These are phyloP conservation scores for Ips typographus DNA, from an alignment of 1,140 invertebrate species.

Conservation along the genomic window DNA sequence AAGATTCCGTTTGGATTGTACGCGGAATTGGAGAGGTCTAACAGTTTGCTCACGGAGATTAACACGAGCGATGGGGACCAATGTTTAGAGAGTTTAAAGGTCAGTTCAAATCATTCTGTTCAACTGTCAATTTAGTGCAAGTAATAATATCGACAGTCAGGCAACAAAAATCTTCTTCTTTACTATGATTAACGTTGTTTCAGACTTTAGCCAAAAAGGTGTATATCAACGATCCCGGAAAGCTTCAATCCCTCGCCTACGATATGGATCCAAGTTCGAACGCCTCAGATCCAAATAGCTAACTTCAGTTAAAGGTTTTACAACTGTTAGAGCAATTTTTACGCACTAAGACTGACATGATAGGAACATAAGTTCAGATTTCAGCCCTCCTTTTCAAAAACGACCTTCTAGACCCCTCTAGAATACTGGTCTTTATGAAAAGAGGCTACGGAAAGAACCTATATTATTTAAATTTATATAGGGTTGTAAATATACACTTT, in stretches of 20 bases:
- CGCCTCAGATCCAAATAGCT: conserved; percentile 22
- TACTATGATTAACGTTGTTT: conserved; percentile 15
- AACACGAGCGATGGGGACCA: conserved; percentile 93
- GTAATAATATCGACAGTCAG: background rate
- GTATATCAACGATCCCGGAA: conserved; percentile 78
- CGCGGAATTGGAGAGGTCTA: conserved; percentile 89
- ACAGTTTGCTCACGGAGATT: conserved; percentile 88
- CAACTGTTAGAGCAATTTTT: conserved; percentile 21
- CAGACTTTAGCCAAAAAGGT: conserved; percentile 78
- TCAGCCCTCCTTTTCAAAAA: no score
- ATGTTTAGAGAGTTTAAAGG: conserved; percentile 82
- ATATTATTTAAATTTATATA: no score
- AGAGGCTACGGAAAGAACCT: no score
- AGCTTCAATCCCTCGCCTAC: conserved; percentile 52
- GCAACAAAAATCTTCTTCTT: background rate
- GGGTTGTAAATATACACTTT: no score
- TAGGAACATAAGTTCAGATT: background rate
- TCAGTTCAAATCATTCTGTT: conserved; percentile 44
- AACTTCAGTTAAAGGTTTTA: conserved; percentile 10
- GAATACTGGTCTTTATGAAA: no score
- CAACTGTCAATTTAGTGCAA: background rate
- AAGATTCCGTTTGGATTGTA: conserved; percentile 96
- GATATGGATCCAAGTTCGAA: conserved; percentile 14
- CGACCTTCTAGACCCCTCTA: no score
- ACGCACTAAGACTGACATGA: conserved; percentile 26